Evolutionary conservation across 2,888 invertebrate genomes (phyloP).

Genomic region (Caenorhabditis auriculariae): DNA sequence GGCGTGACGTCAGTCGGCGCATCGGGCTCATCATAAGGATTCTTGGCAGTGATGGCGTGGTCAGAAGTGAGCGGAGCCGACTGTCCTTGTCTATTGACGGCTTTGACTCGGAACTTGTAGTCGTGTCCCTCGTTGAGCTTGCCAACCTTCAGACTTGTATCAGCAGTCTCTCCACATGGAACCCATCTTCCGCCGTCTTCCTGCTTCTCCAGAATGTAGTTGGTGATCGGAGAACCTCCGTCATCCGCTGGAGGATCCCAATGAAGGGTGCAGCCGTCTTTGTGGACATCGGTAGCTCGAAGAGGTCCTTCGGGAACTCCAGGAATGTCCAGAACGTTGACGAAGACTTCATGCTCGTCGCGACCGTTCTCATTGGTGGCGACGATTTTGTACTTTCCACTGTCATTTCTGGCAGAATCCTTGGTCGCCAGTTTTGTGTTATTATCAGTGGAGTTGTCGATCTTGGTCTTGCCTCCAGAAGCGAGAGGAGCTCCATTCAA

Average conservation of each 20-base stretch:
- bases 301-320: constrained; percentile 80
- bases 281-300: constrained; percentile 79
- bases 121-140: constrained; percentile 89
- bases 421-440: constrained; percentile 80
- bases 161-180: constrained; percentile 61
- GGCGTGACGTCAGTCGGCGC: constrained; percentile 67
- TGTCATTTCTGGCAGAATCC: constrained; percentile 77
- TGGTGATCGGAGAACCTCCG: constrained; percentile 87
- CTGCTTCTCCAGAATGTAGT: constrained; percentile 85
- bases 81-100: constrained; percentile 90
- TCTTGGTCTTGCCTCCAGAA: constrained; percentile 72
- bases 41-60: constrained; percentile 86
- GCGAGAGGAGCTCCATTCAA: constrained; percentile 75
- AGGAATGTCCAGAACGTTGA: constrained; percentile 74
- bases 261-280: constrained; percentile 82
- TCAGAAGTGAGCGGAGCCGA: constrained; percentile 80
- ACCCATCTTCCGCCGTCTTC: constrained; percentile 63
- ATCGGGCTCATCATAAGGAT: constrained; percentile 74
- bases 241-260: constrained; percentile 82
- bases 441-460: constrained; percentile 78
- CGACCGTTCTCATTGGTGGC: constrained; percentile 67
- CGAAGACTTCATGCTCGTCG: constrained; percentile 66
- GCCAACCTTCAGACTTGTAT: constrained; percentile 68
- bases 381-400: constrained; percentile 68
- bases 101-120: constrained; percentile 89